Percentiles rank a stretch among this genome's conserved stretches.
These are phyloP conservation scores for Cnemophilus loriae DNA, from an alignment of 2,113 vertebrate genomes.

Conservation along the genomic window DNA sequence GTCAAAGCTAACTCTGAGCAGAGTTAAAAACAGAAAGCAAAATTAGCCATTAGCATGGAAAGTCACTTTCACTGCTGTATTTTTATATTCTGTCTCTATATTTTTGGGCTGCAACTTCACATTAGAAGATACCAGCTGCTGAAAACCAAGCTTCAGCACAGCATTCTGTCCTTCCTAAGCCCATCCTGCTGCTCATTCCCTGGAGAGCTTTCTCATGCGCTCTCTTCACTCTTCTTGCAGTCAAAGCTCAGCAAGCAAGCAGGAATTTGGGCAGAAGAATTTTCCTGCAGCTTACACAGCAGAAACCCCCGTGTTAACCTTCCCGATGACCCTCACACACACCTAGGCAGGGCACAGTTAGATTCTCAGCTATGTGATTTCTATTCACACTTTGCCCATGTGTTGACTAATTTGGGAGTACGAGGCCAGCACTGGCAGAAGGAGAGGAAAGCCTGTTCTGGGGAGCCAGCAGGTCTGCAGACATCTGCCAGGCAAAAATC, in stretches of 20 bases:
- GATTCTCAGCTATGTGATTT: neutral
- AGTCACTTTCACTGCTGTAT: neutral
- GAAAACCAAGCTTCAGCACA: neutral
- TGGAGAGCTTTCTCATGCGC: neutral
- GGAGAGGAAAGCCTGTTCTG: neutral
- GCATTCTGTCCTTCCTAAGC: neutral
- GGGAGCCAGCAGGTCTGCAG: neutral
- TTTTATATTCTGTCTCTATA: neutral
- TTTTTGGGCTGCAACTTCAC: neutral
- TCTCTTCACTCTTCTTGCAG: neutral
- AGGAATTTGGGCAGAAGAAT: neutral
- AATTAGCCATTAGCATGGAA: neutral
- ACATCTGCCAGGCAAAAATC: neutral
- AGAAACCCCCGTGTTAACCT: rapidly evolving
- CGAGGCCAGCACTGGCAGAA: neutral
- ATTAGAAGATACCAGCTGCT: neutral
- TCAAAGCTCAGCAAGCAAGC: neutral
- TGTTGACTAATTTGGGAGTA: neutral
- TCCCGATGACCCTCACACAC: rapidly evolving
- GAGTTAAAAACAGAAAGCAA: neutral
- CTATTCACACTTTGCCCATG: neutral
- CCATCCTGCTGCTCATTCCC: neutral
- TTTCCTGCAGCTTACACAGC: neutral
- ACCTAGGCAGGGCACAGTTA: neutral
- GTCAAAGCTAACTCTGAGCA: neutral